Evolutionary conservation across 2,888 invertebrate species (phyloP), one percentile per base, ranked within the genome.

Genomic region (Hirudinaria manillensis): DNA sequence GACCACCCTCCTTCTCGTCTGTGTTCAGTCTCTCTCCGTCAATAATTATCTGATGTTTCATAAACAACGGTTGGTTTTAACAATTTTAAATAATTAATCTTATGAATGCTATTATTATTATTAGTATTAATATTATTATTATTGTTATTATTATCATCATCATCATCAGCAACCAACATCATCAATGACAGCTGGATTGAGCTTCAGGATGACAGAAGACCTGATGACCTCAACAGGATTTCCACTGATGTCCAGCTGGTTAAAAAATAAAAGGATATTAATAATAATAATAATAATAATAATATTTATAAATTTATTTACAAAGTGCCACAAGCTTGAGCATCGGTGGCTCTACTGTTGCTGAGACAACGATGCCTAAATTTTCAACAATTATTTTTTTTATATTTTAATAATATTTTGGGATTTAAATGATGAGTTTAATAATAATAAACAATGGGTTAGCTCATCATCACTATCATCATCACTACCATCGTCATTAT

Each of bases 281-380:
- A 61, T 29, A 61, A 61, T 56, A 61, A 29, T 61, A 61, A 27
- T 27, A 61, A 61, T 61, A 16, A 61, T 21, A 61, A 61, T 61
- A 61, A 24, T 61, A 61, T 16, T 45, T 45, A 45, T 45, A 16
- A 45, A 6, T n/a, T 36, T 6, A 36, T n/a, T n/a, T n/a, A n/a
- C n/a, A n/a, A n/a, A n/a, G n/a, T n/a, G n/a, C n/a, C n/a, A n/a
- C n/a, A n/a, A n/a, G n/a, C n/a, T n/a, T n/a, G n/a, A n/a, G n/a
- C n/a, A n/a, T n/a, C n/a, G n/a, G n/a, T n/a, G n/a, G n/a, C n/a
- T n/a, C n/a, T n/a, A n/a, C n/a, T n/a, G n/a, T n/a, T n/a, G n/a
- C n/a, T n/a, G n/a, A n/a, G n/a, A n/a, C n/a, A n/a, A n/a, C n/a
- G n/a, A n/a, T n/a, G n/a, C n/a, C n/a, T n/a, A 16, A 16, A 10